Base-by-base conservation (phyloP, 1,140 invertebrate species). In the Notospermus geniculatus region DNA sequence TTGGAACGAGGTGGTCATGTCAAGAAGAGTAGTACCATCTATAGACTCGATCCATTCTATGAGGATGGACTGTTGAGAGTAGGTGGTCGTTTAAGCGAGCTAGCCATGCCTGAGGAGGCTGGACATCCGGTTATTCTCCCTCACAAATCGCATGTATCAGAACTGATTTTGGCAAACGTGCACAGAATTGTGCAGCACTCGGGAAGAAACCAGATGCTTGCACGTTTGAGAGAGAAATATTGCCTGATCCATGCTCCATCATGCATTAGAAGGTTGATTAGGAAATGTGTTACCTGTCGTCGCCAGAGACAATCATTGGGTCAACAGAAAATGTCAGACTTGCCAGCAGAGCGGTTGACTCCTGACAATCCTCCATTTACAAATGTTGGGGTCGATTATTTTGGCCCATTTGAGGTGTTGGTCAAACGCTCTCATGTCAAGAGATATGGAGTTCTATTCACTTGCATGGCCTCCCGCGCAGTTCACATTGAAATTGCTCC, bases 391-490 rank as follows among this genome's bases (percentile, higher is more conserved):
- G n/a, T n/a, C n/a, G n/a, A n/a, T n/a, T n/a, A n/a, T n/a, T n/a
- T n/a, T n/a, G n/a, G n/a, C n/a, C n/a, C n/a, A n/a, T n/a, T 5
- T 54, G 2, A 5, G 25, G 4, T 1, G n/a, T n/a, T n/a, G n/a
- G n/a, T n/a, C n/a, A n/a, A n/a, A n/a, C n/a, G n/a, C n/a, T n/a
- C n/a, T n/a, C n/a, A n/a, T n/a, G n/a, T n/a, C n/a, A n/a, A n/a
- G n/a, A n/a, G n/a, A n/a, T n/a, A n/a, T n/a, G n/a, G n/a, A n/a
- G n/a, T n/a, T n/a, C n/a, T 62, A 13, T 62, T 62, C 29, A 62
- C 53, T 2, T 62, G 60, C 29, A 5, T 62, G 19, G 17, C 25
- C 1, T 56, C 28, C 28, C 43, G 60, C n/a, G 60, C 60, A 13
- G 43, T 56, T 32, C 60, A 46, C 25, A 17, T 62, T 1, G 54